Conservation (phyloP, 2,113 vertebrate species). For the Phoenicopterus ruber region DNA sequence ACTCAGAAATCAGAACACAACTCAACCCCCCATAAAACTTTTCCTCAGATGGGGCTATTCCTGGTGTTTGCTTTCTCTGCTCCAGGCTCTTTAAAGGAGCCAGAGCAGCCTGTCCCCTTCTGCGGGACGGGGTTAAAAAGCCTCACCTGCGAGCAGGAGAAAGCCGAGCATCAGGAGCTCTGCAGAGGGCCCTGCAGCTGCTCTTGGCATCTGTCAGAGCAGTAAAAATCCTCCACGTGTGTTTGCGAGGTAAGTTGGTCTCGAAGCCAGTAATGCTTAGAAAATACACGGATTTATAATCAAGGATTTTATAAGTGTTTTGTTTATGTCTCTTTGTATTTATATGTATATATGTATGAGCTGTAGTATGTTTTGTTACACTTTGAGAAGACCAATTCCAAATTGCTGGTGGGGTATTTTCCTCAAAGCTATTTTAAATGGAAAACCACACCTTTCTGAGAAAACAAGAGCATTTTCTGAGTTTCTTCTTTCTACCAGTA, state of each 20-base stretch:
- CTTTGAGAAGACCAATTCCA: neutral
- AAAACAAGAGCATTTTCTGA: neutral
- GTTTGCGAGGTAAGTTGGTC: neutral
- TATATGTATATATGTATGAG: neutral
- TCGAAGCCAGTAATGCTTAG: neutral
- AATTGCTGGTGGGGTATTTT: neutral
- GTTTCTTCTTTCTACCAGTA: neutral
- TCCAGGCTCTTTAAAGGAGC: neutral
- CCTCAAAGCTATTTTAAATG: neutral
- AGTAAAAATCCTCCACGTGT: neutral
- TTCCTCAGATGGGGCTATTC: accelerated
- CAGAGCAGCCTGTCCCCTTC: neutral
- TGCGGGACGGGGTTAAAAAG: neutral
- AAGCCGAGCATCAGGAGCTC: neutral
- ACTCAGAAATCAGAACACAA: neutral
- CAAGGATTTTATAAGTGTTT: neutral
- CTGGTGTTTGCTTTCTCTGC: neutral
- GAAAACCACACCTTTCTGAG: neutral
- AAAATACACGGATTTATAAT: neutral
- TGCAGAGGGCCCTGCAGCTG: neutral
- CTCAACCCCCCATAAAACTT: neutral
- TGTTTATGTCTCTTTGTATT: neutral
- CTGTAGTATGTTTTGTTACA: neutral
- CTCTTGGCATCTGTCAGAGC: neutral
- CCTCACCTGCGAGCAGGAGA: neutral